phyloP scores from a whole-genome alignment of 35 echinoderm and acorn worm species.

The Amphiura filiformis region DNA sequence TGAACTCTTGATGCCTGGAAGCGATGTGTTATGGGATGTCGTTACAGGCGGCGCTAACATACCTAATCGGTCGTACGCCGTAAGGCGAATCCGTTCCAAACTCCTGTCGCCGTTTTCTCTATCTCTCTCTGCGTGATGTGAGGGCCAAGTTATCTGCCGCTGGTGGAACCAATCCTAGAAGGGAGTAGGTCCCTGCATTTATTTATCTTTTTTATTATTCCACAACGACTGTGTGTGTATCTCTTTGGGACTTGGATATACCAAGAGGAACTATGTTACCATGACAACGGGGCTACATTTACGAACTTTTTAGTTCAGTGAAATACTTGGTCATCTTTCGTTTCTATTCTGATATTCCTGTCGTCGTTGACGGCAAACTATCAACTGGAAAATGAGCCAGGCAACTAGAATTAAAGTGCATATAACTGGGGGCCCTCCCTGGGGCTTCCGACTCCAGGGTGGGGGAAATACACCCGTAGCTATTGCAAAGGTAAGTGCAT shows the following conservation, averaged over 20 bases:
- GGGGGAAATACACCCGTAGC: not conserved
- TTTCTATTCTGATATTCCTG: not conserved
- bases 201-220: conserved; percentile 3
- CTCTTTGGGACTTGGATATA: not conserved
- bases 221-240: not conserved
- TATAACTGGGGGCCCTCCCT: not conserved
- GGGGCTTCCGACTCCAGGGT: not conserved
- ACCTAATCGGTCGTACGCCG: not conserved
- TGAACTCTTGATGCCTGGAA: not conserved
- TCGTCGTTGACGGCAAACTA: not conserved
- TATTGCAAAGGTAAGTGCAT: not conserved
- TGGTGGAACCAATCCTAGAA: not conserved
- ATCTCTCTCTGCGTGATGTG: not conserved
- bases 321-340: not conserved
- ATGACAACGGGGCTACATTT: not conserved
- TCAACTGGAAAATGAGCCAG: not conserved
- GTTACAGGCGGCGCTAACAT: conserved; percentile 3
- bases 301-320: not conserved
- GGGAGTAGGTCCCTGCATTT: not conserved
- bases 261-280: not conserved
- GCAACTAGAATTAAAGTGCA: not conserved
- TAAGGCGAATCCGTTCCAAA: conserved; percentile 8
- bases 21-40: not conserved
- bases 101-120: not conserved
- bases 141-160: not conserved